Conservation (phyloP, 2,797 vertebrate species). For the Aulostomus chinensis region DNA sequence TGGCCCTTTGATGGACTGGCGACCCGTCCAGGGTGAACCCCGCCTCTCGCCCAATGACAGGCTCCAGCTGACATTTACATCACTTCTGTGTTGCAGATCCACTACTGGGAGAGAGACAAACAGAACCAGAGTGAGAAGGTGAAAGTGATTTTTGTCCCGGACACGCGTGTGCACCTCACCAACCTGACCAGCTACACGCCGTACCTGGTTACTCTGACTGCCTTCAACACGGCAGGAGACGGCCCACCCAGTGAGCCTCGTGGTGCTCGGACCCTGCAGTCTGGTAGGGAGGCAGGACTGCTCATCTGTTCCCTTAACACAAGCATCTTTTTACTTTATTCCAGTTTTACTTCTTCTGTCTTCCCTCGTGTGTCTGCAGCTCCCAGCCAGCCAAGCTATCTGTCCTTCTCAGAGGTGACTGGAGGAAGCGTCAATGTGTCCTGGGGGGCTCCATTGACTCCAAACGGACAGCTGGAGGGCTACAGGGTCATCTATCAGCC, state of each 20-base stretch:
- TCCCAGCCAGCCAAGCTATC: slow-evolving; percentile 87
- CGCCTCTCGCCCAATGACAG: no score
- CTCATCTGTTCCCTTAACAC: neutral
- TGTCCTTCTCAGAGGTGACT: slow-evolving; percentile 93
- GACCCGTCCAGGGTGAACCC: no score
- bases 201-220: slow-evolving; percentile 88
- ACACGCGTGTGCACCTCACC: slow-evolving; percentile 84
- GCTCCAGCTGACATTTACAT: no score
- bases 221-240: slow-evolving; percentile 93
- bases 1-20: no score
- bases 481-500: slow-evolving; percentile 94
- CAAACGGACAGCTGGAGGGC: slow-evolving; percentile 92
- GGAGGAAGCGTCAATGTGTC: slow-evolving; percentile 91
- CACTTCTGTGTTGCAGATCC: slow-evolving; percentile 81
- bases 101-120: slow-evolving; percentile 89
- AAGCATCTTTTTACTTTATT: neutral
- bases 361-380: slow-evolving; percentile 72
- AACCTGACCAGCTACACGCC: slow-evolving; percentile 92
- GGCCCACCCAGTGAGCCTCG: slow-evolving; percentile 88
- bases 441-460: slow-evolving; percentile 89
- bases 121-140: slow-evolving; percentile 91
- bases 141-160: slow-evolving; percentile 90
- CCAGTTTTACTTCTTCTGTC: neutral
- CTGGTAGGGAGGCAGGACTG: slow-evolving; percentile 75
- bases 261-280: slow-evolving; percentile 87